phyloP scores from a whole-genome alignment of 2,113 vertebrate genomes.

The Zeus faber region DNA sequence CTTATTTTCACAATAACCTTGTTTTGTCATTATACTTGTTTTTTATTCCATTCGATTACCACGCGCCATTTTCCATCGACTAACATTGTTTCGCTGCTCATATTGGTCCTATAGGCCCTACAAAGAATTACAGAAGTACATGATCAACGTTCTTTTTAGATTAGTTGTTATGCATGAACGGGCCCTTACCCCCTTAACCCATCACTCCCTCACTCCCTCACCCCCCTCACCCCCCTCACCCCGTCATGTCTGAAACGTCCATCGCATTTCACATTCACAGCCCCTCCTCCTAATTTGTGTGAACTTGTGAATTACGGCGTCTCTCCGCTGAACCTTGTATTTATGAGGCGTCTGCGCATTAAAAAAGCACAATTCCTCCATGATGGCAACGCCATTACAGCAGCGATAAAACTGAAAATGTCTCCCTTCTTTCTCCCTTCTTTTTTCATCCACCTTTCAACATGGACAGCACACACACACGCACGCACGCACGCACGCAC shows the following conservation, averaged over 20 bases:
- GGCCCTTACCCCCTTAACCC: no score
- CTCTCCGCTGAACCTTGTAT: conserved; percentile 69
- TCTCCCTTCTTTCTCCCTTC: conserved; percentile 54
- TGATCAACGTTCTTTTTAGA: no score
- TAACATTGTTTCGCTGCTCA: no score
- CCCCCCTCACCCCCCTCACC: conserved; percentile 3
- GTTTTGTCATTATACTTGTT: no score
- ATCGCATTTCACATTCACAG: conserved; percentile 8
- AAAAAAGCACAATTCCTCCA: conserved; percentile 66
- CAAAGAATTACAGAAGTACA: no score
- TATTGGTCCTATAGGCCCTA: no score
- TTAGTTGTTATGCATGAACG: background rate
- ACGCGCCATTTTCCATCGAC: no score
- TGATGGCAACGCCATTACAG: conserved; percentile 72
- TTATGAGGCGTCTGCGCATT: conserved; percentile 64
- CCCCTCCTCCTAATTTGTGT: conserved; percentile 64
- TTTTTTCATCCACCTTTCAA: conserved; percentile 60
- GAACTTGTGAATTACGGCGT: conserved; percentile 69
- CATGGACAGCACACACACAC: conserved; percentile 31
- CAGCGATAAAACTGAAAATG: conserved; percentile 76
- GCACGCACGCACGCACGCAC: no score
- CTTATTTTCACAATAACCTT: no score
- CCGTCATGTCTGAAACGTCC: background rate
- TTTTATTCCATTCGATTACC: no score
- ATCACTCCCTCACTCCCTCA: no score